Evolutionary conservation across 2,888 invertebrate species (phyloP), one percentile per base, ranked within the genome.

Genomic region (Caenorhabditis zanzibari): DNA sequence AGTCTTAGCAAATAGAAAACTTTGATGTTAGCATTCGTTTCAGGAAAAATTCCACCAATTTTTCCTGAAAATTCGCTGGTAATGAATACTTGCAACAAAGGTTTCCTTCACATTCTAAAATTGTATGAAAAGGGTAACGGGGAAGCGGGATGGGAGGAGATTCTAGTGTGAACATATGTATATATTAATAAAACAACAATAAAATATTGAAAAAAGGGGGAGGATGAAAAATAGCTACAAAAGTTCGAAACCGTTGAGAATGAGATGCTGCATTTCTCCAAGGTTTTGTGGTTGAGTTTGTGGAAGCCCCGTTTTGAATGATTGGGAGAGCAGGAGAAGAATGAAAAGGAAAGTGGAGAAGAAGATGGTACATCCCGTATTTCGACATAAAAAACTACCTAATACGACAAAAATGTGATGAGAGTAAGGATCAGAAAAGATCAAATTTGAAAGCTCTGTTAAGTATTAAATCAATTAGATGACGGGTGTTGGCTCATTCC

Each of bases 261-360:
- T 41, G 32, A 32, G 35, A 35, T 19, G 24, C 9, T 76, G 26
- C 12, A n/a, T 41, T 28, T 28, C 54, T 19, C 41, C 9, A 72
- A 14, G 12, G 41, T 69, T 69, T 63, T 56, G 47, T 61, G 63
- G 63, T 63, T 71, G 56, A 58, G 56, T 71, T 24, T 58, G 59
- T 58, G 77, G 63, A 79, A 79, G 71, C 71, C 79, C 79, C 79
- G 79, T 79, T 71, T 79, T 64, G 49, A 58, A 73, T 73, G 80
- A 73, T 73, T 44, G 58, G 58, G 58, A 66, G 56, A 58, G 32
- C n/a, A 38, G 61, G 59, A 71, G 59, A 24, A 56, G 47, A 61
- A 9, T 24, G 38, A 47, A 56, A 47, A 14, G 54, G 24, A 54
- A 38, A 44, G 41, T 61, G 35, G 38, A 64, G 28, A 52, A 71